Conservation (phyloP, 2,113 vertebrate genomes). For the Dicerorhinus sumatrensis region DNA sequence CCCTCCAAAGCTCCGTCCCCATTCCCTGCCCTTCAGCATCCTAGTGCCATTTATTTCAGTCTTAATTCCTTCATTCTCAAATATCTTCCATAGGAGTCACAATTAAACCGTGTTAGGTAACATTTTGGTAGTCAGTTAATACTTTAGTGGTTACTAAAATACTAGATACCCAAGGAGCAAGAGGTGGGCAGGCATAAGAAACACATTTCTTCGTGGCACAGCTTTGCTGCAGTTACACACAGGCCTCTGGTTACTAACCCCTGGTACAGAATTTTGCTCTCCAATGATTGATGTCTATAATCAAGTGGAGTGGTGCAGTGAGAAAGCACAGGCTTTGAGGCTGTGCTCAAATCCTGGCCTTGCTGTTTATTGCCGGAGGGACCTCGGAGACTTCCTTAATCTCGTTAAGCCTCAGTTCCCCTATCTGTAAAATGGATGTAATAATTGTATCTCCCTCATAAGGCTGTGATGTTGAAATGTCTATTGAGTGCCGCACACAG, state of each 20-base stretch:
- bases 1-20: background rate
- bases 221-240: background rate
- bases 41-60: background rate
- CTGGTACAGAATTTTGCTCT: background rate
- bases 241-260: background rate
- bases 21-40: background rate
- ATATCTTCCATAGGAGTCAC: background rate
- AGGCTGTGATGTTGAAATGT: background rate
- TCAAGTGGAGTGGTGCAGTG: background rate
- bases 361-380: background rate
- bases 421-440: background rate
- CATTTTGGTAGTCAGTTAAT: background rate
- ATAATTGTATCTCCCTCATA: background rate
- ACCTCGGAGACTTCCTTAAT: background rate
- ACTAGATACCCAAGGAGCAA: background rate
- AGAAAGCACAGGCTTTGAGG: background rate
- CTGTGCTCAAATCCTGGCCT: background rate
- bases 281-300: background rate
- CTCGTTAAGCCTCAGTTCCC: background rate
- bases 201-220: background rate
- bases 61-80: background rate
- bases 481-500: background rate
- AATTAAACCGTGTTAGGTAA: background rate
- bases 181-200: background rate
- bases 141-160: background rate